Conservation (phyloP, 2,888 invertebrate genomes). For the Oscheius myriophilus region DNA sequence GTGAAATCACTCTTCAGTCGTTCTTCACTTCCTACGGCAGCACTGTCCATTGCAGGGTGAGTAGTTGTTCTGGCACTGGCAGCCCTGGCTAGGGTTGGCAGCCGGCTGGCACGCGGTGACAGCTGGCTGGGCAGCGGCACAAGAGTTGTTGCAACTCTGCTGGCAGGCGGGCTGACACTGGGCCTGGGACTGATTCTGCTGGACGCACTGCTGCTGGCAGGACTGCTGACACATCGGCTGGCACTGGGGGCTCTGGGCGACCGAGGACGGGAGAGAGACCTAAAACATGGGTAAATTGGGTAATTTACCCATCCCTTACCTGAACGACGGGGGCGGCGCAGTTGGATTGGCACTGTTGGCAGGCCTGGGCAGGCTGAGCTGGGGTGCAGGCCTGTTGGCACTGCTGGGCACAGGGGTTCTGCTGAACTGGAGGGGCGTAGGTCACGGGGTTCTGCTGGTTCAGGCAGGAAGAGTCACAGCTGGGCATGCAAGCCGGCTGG, state of each 20-base stretch:
- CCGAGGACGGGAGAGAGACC: slow-evolving; percentile 44
- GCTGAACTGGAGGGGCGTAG: slow-evolving; percentile 21
- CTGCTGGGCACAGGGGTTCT: slow-evolving; percentile 35
- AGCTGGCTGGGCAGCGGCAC: slow-evolving; percentile 38
- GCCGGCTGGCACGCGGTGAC: slow-evolving; percentile 41
- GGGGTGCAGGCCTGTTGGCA: slow-evolving; percentile 37
- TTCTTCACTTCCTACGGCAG: slow-evolving; percentile 45
- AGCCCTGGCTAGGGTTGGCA: slow-evolving; percentile 34
- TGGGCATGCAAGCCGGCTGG: slow-evolving; percentile 42
- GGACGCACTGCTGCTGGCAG: slow-evolving; percentile 48
- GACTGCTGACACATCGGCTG: slow-evolving; percentile 46
- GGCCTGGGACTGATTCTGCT: slow-evolving; percentile 45
- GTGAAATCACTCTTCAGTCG: background rate
- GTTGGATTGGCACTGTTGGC: slow-evolving; percentile 39
- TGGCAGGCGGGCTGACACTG: slow-evolving; percentile 51
- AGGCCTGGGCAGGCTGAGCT: slow-evolving; percentile 27
- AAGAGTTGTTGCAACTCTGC: slow-evolving; percentile 40
- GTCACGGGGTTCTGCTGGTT: slow-evolving; percentile 29
- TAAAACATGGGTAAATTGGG: slow-evolving; percentile 35
- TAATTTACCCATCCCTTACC: slow-evolving; percentile 31
- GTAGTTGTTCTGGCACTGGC: slow-evolving; percentile 41
- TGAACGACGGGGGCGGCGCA: slow-evolving; percentile 28
- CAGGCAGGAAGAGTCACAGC: slow-evolving; percentile 37
- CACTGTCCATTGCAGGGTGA: slow-evolving; percentile 54
- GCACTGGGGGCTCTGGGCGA: slow-evolving; percentile 48